Conservation (phyloP, 2,888 invertebrate genomes). For the Anthrax anthrax region DNA sequence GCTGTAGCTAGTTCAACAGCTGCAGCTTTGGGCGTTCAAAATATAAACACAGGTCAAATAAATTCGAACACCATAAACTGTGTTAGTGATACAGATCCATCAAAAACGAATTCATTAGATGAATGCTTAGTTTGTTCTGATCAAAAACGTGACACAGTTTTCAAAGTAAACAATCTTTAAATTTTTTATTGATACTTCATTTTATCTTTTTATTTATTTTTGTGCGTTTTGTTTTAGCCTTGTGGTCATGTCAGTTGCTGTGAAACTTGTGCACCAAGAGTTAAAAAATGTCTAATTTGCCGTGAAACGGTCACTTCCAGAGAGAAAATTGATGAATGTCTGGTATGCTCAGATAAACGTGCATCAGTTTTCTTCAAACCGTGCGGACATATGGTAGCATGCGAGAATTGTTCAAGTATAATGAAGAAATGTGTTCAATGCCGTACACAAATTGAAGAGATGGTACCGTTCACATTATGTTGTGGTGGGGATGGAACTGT, state of each 20-base stretch:
- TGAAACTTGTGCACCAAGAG: slow-evolving; percentile 71
- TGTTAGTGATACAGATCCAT: slow-evolving; percentile 14
- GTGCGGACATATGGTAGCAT: slow-evolving; percentile 72
- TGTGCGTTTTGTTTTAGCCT: slow-evolving; percentile 43
- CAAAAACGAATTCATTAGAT: slow-evolving; percentile 44
- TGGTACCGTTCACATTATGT: slow-evolving; percentile 41
- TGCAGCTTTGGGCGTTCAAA: slow-evolving; percentile 10
- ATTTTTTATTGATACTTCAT: background rate
- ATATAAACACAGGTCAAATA: background rate
- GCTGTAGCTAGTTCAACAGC: slow-evolving; percentile 10
- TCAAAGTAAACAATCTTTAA: slow-evolving; percentile 34
- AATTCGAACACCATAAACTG: background rate
- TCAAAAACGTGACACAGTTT: slow-evolving; percentile 77
- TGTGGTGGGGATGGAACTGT: slow-evolving; percentile 38
- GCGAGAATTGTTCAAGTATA: slow-evolving; percentile 71
- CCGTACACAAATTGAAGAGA: slow-evolving; percentile 68
- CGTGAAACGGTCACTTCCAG: slow-evolving; percentile 68
- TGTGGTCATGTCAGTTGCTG: slow-evolving; percentile 92
- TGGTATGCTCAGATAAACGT: slow-evolving; percentile 89
- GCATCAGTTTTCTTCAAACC: slow-evolving; percentile 87
- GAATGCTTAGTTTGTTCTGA: slow-evolving; percentile 95
- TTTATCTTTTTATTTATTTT: background rate
- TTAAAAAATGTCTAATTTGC: slow-evolving; percentile 91
- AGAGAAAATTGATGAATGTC: slow-evolving; percentile 86
- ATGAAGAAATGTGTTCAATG: slow-evolving; percentile 98